Conservation (phyloP, 2,113 vertebrate genomes). For the Castor canadensis region DNA sequence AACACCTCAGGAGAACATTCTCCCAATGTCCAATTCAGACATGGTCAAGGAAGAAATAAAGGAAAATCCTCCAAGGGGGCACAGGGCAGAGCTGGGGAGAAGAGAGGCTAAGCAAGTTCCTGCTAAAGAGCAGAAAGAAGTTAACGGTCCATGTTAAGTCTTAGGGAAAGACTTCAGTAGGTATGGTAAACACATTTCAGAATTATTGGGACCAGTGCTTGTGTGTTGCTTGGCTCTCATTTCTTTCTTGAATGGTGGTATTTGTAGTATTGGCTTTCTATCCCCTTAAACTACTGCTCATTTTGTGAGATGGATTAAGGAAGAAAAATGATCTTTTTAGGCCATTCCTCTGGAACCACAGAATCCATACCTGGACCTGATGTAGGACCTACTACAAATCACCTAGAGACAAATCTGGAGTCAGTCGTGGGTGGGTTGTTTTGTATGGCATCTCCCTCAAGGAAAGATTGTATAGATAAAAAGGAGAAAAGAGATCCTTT, state of each 20-base stretch:
- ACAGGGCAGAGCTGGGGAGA: neutral
- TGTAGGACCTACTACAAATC: neutral
- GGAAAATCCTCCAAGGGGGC: neutral
- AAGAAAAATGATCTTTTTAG: neutral
- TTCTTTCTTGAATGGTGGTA: neutral
- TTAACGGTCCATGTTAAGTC: neutral
- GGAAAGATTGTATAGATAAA: neutral
- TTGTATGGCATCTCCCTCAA: neutral
- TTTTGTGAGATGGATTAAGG: neutral
- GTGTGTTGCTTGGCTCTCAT: rapidly evolving
- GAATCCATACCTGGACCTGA: neutral
- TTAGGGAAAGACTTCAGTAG: neutral
- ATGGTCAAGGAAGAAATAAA: neutral
- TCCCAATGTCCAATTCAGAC: neutral
- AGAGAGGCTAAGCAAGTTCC: neutral
- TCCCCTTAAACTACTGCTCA: neutral
- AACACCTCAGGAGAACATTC: neutral
- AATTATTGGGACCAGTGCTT: neutral
- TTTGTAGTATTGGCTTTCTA: neutral
- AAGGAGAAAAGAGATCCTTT: neutral
- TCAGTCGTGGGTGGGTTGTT: too few species aligned
- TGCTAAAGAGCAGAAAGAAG: neutral
- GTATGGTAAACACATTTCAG: neutral
- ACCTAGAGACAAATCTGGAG: neutral
- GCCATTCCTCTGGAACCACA: neutral